Conservation (phyloP, 2,888 invertebrate species). For the Neoitamus cyanurus region DNA sequence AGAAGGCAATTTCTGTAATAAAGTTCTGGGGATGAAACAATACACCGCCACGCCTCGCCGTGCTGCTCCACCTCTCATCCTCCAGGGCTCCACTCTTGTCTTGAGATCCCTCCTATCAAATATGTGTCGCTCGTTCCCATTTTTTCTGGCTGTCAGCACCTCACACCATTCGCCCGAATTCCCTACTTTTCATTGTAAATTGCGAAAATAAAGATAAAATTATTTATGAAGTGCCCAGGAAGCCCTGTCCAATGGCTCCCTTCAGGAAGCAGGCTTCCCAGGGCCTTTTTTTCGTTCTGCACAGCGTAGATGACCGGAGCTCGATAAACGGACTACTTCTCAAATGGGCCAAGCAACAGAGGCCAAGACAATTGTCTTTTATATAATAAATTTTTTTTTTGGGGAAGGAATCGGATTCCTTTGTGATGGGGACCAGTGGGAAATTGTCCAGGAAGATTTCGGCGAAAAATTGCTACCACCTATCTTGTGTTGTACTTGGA, state of each 20-base stretch:
- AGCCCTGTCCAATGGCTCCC: neutral
- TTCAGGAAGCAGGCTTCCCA: neutral
- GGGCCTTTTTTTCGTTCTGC: neutral
- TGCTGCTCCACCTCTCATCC: neutral
- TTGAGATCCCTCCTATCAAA: slow-evolving; percentile 12
- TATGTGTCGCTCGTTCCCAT: slow-evolving; percentile 19
- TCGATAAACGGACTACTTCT: neutral
- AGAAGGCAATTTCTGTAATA: slow-evolving; percentile 40
- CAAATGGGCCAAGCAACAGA: neutral
- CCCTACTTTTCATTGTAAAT: slow-evolving; percentile 19
- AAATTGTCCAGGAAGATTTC: neutral
- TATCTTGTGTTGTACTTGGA: neutral
- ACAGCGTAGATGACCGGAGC: neutral
- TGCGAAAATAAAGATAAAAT: slow-evolving; percentile 12
- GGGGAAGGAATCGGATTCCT: neutral
- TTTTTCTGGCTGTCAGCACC: neutral
- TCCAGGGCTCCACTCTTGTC: neutral
- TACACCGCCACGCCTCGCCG: neutral
- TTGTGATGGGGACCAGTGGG: neutral
- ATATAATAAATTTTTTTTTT: neutral
- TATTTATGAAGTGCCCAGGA: slow-evolving; percentile 10
- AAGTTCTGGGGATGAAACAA: slow-evolving; percentile 36
- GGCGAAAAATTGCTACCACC: neutral
- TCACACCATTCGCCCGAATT: neutral
- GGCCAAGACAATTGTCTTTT: neutral